These are phyloP conservation scores for Sciurus vulgaris DNA, from an alignment of 2,797 vertebrate species.

Conservation along the genomic window DNA sequence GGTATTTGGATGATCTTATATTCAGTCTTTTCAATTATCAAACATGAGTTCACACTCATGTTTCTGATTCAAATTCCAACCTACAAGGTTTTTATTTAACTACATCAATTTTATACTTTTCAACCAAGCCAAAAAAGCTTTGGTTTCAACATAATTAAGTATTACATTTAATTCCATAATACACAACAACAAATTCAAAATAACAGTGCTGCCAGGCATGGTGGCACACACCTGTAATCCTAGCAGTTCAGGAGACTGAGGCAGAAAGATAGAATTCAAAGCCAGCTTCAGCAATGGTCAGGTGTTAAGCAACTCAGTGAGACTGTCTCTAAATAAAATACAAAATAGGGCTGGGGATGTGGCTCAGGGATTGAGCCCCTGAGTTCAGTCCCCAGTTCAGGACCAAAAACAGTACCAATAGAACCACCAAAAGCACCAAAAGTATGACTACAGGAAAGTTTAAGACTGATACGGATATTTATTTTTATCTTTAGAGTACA, in stretches of 20 bases:
- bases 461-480: background rate
- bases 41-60: background rate
- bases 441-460: background rate
- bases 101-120: background rate
- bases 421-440: background rate
- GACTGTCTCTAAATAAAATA: too few species aligned
- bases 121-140: background rate
- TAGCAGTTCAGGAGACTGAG: too few species aligned
- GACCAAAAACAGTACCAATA: background rate
- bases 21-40: background rate
- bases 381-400: too few species aligned
- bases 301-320: too few species aligned
- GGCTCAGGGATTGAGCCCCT: too few species aligned
- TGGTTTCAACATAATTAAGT: background rate
- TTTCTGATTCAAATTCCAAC: slow-evolving; percentile 6
- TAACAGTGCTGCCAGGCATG: background rate
- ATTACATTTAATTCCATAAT: background rate
- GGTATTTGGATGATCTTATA: background rate
- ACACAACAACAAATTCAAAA: background rate
- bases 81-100: background rate
- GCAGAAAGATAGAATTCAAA: too few species aligned
- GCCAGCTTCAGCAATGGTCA: too few species aligned
- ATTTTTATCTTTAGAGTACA: background rate
- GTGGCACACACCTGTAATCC: too few species aligned
- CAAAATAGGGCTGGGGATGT: too few species aligned